Evolutionary conservation across 2,797 vertebrate species (phyloP), one percentile per base, ranked within the genome.

Genomic region (Remorina albescens): DNA sequence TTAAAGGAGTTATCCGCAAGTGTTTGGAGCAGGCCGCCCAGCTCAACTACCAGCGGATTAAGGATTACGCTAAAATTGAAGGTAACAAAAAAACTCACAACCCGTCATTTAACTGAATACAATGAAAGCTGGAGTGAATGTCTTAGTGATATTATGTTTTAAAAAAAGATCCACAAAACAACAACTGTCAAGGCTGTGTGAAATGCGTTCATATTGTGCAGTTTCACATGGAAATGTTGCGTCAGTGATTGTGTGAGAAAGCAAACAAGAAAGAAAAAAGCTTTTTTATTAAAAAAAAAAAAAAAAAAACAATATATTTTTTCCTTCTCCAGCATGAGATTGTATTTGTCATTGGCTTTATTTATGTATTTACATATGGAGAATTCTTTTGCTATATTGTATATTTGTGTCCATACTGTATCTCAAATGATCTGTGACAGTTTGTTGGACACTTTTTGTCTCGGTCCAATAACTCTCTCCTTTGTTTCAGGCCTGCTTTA

Each of bases 1-100:
- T 99, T 83, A 99, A 99, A 95, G 95, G 95, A 83, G 98, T 99
- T 69, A 99, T 99, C 91, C 98, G 98, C 91, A 99, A 98, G 96
- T 98, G 97, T 94, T 94, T 99, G 94, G 98, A 99, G 91, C 97
- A 99, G 93, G 98, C 98, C 34, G 98, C 98, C 84, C 95, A 98
- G 89, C 96, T 98, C 88, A 99, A 99, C 95, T 99, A 99, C 92
- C 95, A 97, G 71, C 95, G 97, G 84, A 97, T 99, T 81, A 96
- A 96, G 88, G 98, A 99, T 63, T 99, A 99, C 87, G 98, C 98
- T 90, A 97, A 95, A 96, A 97, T 99, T 50, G 98, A 99, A 99
- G 98, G 98, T 99, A 97, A 98, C 54, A 75, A 74, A 37, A 71
- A n/a, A 54, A 59, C 39, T 78, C 50, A 59, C 32, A 37, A 49